Conservation (phyloP, 2,797 vertebrate species). For the Rhinogobio ventralis region DNA sequence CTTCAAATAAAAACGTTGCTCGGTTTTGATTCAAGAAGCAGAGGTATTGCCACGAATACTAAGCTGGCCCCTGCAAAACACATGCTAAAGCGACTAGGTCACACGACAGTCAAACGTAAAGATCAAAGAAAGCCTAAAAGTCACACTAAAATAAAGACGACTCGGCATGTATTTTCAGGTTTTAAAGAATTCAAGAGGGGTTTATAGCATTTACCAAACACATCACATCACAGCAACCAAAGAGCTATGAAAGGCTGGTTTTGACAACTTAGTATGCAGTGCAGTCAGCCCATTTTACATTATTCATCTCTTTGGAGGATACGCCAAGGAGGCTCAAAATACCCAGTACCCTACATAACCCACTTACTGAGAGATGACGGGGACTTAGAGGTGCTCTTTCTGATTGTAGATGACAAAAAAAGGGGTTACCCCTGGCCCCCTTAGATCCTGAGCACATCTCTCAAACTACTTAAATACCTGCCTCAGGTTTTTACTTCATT, state of each 20-base stretch:
- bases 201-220: slow-evolving; percentile 65
- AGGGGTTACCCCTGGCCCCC: slow-evolving; percentile 51
- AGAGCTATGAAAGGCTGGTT: slow-evolving; percentile 65
- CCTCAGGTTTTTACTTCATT: slow-evolving; percentile 53
- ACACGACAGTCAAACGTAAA: slow-evolving; percentile 55
- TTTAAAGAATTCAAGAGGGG: slow-evolving; percentile 66
- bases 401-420: slow-evolving; percentile 67
- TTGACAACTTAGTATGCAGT: slow-evolving; percentile 72
- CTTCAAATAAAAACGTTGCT: slow-evolving; percentile 27
- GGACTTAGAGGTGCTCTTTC: slow-evolving; percentile 67
- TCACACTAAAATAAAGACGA: slow-evolving; percentile 44
- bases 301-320: slow-evolving; percentile 75
- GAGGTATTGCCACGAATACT: slow-evolving; percentile 32
- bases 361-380: slow-evolving; percentile 68
- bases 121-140: slow-evolving; percentile 53
- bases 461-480: slow-evolving; percentile 59
- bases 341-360: slow-evolving; percentile 75
- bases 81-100: slow-evolving; percentile 23
- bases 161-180: slow-evolving; percentile 43
- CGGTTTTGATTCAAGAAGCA: slow-evolving; percentile 2
- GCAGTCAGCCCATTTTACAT: slow-evolving; percentile 74
- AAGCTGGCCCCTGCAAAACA: slow-evolving; percentile 47
- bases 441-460: slow-evolving; percentile 55
- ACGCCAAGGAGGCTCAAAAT: slow-evolving; percentile 64
- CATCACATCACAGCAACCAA: slow-evolving; percentile 63